A percentile compares a stretch with the other conserved stretches of the same genome.
These are phyloP conservation scores for Tenebrosternarchus preto DNA, from an alignment of 2,113 vertebrate species.

Conservation along the genomic window DNA sequence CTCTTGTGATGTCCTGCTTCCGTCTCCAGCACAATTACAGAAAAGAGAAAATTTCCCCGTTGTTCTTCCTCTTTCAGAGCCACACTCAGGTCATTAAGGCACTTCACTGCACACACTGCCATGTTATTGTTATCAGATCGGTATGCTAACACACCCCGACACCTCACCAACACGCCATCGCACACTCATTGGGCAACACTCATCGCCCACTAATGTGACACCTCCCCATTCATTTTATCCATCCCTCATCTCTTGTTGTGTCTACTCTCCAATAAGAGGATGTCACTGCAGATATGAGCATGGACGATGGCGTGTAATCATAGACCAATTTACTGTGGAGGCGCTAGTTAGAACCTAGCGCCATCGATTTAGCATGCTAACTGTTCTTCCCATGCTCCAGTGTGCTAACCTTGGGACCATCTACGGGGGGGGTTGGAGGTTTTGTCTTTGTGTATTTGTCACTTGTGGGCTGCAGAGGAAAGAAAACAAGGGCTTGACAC, in stretches of 20 bases:
- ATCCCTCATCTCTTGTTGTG: conserved; percentile 35
- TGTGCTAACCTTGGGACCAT: conserved; percentile 29
- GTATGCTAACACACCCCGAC: conserved; percentile 39
- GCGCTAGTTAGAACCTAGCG: background rate
- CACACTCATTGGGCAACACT: conserved; percentile 38
- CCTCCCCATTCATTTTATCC: conserved; percentile 30
- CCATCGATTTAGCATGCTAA: conserved; percentile 27
- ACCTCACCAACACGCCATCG: conserved; percentile 39
- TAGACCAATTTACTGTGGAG: conserved; percentile 36
- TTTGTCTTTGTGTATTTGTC: conserved; percentile 22
- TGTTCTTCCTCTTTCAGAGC: conserved; percentile 19
- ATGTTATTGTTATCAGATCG: conserved; percentile 36
- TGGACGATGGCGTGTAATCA: conserved; percentile 42
- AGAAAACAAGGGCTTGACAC: background rate
- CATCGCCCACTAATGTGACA: conserved; percentile 43
- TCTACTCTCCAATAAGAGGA: conserved; percentile 45
- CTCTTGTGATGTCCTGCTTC: background rate
- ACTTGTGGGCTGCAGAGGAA: conserved; percentile 10
- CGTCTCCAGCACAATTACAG: too few species aligned
- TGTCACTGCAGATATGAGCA: conserved; percentile 45
- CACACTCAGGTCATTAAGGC: conserved; percentile 32
- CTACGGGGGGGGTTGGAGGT: background rate
- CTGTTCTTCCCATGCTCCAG: background rate
- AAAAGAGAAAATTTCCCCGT: conserved; percentile 17
- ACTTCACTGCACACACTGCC: conserved; percentile 20